A percentile compares a stretch with the other conserved stretches of the same genome.
Evolutionary conservation across 2,113 vertebrate genomes (phyloP).

Genomic region (Odocoileus hemionus): DNA sequence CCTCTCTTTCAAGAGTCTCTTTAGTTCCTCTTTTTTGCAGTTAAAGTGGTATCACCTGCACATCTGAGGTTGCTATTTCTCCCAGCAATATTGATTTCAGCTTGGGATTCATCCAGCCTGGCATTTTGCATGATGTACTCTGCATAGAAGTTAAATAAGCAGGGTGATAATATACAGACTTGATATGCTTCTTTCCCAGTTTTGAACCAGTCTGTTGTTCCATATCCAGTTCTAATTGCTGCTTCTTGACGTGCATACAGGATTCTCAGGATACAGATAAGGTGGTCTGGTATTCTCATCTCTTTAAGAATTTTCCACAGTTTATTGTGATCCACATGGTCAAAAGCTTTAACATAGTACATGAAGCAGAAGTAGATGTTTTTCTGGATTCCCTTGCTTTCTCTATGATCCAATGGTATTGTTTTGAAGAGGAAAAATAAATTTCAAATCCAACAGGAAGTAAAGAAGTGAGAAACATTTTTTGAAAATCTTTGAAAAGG

Average conservation of each 20-base stretch:
- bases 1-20: neutral
- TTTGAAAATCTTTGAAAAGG: neutral
- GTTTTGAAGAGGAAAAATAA: neutral
- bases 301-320: neutral
- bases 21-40: neutral
- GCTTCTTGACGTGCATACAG: neutral
- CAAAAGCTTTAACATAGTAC: neutral
- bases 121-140: neutral
- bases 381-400: neutral
- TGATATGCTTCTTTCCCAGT: neutral
- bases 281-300: neutral
- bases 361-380: neutral
- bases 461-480: neutral
- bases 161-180: neutral
- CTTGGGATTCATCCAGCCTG: neutral
- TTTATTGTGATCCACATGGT: neutral
- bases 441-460: neutral
- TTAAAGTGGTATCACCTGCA: neutral
- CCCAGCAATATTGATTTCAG: neutral
- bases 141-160: neutral
- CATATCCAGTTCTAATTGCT: neutral
- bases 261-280: neutral
- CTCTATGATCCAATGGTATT: neutral
- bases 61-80: neutral
- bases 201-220: neutral